These are phyloP conservation scores for Patella depressa DNA, from an alignment of 2,888 invertebrate genomes.

Conservation along the genomic window DNA sequence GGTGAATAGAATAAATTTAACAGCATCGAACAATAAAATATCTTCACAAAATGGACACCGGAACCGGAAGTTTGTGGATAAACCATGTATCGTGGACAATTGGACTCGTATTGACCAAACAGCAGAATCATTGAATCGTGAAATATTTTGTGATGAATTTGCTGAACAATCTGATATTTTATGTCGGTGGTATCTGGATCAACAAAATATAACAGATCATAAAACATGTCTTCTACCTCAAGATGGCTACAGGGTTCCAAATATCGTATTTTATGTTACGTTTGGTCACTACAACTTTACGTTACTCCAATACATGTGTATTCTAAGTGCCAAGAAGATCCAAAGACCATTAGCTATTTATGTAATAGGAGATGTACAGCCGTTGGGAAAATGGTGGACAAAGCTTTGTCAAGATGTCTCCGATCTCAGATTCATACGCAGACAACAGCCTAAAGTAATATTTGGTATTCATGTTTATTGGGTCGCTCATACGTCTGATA, in stretches of 20 bases:
- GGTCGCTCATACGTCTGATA: constrained; percentile 31
- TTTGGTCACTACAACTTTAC: neutral
- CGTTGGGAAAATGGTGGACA: neutral
- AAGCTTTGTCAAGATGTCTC: neutral
- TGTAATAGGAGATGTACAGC: neutral
- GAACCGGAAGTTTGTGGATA: too few species aligned
- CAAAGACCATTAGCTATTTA: neutral
- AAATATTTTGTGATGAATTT: constrained; percentile 9
- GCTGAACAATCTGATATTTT: neutral
- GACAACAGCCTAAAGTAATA: constrained; percentile 13
- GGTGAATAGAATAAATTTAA: too few species aligned
- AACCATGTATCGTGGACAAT: neutral
- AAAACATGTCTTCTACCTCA: neutral
- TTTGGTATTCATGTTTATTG: constrained; percentile 5
- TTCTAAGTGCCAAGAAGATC: constrained; percentile 5
- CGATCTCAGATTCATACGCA: neutral
- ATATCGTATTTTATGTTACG: neutral
- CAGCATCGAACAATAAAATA: too few species aligned
- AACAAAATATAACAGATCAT: neutral
- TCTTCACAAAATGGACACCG: too few species aligned
- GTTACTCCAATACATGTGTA: neutral
- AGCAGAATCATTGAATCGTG: neutral
- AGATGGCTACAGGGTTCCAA: neutral
- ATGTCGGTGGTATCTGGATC: neutral
- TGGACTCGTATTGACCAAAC: neutral